A percentile compares a stretch with the other conserved stretches of the same genome.
Conservation (phyloP, 2,888 invertebrate species). For the Labia minor region DNA sequence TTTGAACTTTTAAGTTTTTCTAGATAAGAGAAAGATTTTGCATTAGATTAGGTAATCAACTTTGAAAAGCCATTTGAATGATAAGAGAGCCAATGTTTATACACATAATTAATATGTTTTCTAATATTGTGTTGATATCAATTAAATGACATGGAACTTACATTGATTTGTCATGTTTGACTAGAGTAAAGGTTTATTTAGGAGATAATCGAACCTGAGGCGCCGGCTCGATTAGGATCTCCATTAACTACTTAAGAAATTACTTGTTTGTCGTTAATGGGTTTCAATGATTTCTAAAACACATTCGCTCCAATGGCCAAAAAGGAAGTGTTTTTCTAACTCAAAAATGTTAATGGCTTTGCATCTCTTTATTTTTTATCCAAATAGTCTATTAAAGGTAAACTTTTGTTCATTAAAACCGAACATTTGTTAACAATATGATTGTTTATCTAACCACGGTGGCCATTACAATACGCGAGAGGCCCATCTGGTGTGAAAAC, state of each 20-base stretch:
- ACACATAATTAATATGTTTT: too few species aligned
- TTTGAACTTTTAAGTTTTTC: too few species aligned
- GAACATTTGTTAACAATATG: slow-evolving; percentile 13
- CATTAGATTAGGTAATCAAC: too few species aligned
- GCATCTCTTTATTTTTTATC: not conserved
- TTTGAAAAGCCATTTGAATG: too few species aligned
- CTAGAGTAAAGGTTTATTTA: not conserved
- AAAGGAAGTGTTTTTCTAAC: slow-evolving; percentile 2
- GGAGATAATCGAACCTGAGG: not conserved
- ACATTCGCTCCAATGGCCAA: not conserved
- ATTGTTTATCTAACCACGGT: slow-evolving; percentile 1
- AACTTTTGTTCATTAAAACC: slow-evolving; percentile 4
- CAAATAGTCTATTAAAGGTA: not conserved
- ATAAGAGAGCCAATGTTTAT: too few species aligned
- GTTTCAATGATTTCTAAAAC: not conserved
- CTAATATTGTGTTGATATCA: not conserved
- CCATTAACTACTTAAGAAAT: not conserved
- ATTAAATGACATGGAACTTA: slow-evolving; percentile 13
- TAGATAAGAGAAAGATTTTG: too few species aligned
- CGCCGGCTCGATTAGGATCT: not conserved
- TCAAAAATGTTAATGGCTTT: not conserved
- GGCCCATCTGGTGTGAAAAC: slow-evolving; percentile 4
- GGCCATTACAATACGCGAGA: slow-evolving; percentile 2
- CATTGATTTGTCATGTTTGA: not conserved
- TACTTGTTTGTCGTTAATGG: slow-evolving; percentile 1